phyloP scores from a whole-genome alignment of 2,113 vertebrate species.

The Scalopus aquaticus region DNA sequence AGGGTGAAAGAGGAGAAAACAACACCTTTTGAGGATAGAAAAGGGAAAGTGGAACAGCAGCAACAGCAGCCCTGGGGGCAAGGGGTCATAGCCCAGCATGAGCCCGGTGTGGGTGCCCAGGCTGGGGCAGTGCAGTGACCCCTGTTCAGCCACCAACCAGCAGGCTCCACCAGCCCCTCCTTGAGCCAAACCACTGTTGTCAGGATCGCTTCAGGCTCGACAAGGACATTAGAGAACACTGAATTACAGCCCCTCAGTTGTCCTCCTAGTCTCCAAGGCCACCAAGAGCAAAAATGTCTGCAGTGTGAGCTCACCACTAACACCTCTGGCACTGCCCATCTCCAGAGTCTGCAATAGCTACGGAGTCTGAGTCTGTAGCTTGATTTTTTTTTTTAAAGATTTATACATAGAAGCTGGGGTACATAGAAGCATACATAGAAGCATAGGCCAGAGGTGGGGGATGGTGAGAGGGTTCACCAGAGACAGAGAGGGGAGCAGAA shows the following conservation, averaged over 20 bases:
- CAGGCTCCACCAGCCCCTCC: background rate
- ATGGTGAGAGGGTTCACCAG: too few relatives aligned
- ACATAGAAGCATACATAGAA: too few relatives aligned
- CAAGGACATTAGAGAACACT: background rate
- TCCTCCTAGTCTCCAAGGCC: background rate
- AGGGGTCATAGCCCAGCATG: too few relatives aligned
- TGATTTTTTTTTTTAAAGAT: too few relatives aligned
- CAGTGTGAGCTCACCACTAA: background rate
- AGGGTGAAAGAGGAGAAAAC: background rate
- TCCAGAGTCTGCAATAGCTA: too few relatives aligned
- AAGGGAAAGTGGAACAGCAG: background rate
- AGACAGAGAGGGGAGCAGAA: too few relatives aligned
- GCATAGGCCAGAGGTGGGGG: too few relatives aligned
- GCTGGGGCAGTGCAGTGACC: background rate
- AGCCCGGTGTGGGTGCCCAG: too few relatives aligned
- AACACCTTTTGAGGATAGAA: background rate
- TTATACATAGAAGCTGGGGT: too few relatives aligned
- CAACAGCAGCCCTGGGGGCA: background rate
- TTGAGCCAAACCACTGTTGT: too few relatives aligned
- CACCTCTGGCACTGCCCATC: background rate
- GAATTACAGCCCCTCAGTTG: background rate
- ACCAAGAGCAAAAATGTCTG: background rate
- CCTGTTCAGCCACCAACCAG: background rate
- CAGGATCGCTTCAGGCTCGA: background rate
- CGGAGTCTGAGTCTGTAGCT: too few relatives aligned